These are phyloP conservation scores for Chauna torquata DNA, from an alignment of 2,113 vertebrate species.

Conservation along the genomic window DNA sequence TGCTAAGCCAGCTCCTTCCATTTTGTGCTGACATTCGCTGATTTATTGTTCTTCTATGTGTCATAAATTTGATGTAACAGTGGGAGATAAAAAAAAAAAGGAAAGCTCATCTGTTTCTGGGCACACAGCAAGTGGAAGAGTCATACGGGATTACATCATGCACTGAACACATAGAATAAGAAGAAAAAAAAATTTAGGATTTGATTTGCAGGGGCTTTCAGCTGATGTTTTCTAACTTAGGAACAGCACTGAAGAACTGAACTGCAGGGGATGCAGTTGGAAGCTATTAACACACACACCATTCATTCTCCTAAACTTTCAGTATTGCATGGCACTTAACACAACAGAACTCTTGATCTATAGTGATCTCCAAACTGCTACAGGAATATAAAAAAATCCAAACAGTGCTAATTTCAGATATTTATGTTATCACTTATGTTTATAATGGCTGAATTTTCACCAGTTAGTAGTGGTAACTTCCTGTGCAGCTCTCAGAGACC, in stretches of 20 bases:
- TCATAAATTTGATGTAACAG: not conserved
- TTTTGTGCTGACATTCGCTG: not conserved
- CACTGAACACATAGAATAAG: not conserved
- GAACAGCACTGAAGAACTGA: not conserved
- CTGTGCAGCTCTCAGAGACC: not conserved
- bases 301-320: not conserved
- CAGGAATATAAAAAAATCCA: not conserved
- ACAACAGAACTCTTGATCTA: not conserved
- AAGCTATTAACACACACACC: not conserved
- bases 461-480: not conserved
- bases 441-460: not conserved
- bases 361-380: not conserved
- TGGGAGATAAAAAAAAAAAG: not conserved
- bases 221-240: not conserved
- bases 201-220: not conserved
- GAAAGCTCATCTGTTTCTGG: not conserved
- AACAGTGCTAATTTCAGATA: not conserved
- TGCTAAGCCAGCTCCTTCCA: not conserved
- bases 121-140: not conserved
- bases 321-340: not conserved
- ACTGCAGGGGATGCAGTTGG: not conserved
- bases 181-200: not conserved
- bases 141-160: not conserved
- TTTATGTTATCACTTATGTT: not conserved
- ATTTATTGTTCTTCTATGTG: not conserved